phyloP scores from a whole-genome alignment of 2,113 vertebrate genomes.

The Nicator chloris region DNA sequence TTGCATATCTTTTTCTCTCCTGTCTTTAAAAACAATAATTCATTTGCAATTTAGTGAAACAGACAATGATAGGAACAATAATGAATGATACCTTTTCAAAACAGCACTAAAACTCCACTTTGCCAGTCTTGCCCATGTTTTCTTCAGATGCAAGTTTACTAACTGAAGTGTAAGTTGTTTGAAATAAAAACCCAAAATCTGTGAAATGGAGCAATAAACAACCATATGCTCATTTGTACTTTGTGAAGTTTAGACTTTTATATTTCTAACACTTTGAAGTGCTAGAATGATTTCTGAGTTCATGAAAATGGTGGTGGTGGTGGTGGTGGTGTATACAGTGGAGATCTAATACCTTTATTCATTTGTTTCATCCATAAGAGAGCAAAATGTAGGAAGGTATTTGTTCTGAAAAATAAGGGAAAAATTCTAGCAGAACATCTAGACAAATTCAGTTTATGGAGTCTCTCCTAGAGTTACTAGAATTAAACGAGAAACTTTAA shows the following conservation, averaged over 20 bases:
- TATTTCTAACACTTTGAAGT: background rate
- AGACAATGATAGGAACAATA: background rate
- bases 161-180: background rate
- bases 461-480: background rate
- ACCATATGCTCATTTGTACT: background rate
- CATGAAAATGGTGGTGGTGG: background rate
- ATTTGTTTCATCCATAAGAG: background rate
- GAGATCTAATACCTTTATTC: background rate
- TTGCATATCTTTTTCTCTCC: background rate
- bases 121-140: background rate
- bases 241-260: background rate
- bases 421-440: background rate
- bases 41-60: background rate
- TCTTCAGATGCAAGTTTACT: background rate
- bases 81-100: background rate
- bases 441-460: background rate
- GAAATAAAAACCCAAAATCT: background rate
- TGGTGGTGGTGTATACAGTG: background rate
- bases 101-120: background rate
- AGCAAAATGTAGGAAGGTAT: background rate
- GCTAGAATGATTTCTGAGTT: background rate
- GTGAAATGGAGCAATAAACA: background rate
- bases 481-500: slow-evolving; percentile 1
- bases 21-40: background rate
- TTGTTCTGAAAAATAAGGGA: slow-evolving; percentile 25